phyloP scores from a whole-genome alignment of 2,113 vertebrate genomes.

The Ammospiza caudacuta region DNA sequence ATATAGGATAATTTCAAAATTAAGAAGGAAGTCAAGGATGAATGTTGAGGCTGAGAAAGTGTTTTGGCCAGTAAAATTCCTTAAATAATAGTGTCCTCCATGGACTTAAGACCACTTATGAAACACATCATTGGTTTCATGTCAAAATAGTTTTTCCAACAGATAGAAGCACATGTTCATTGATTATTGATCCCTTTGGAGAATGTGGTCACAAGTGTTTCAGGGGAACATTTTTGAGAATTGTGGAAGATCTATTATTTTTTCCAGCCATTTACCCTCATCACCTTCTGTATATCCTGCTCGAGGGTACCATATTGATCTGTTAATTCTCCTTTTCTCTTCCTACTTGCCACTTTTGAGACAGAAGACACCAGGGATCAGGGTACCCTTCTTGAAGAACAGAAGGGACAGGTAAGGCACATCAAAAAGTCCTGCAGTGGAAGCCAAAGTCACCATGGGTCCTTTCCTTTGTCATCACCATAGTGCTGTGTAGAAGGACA shows the following conservation, averaged over 20 bases:
- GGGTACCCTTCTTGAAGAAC: background rate
- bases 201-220: background rate
- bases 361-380: background rate
- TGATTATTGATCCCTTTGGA: background rate
- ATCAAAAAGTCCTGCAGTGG: background rate
- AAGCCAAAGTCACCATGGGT: background rate
- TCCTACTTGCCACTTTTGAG: background rate
- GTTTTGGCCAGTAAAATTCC: background rate
- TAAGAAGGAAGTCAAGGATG: background rate
- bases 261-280: background rate
- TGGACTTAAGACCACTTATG: background rate
- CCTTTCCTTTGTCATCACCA: background rate
- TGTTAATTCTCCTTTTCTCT: background rate
- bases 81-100: background rate
- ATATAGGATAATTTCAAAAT: background rate
- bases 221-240: background rate
- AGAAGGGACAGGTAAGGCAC: background rate
- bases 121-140: background rate
- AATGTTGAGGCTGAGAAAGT: background rate
- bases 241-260: background rate
- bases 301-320: background rate
- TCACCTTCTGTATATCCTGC: background rate
- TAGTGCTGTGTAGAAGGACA: background rate
- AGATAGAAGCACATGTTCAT: background rate
- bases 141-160: background rate